Evolutionary conservation across 2,113 vertebrate genomes (phyloP).

Genomic region (Taxidea taxus): DNA sequence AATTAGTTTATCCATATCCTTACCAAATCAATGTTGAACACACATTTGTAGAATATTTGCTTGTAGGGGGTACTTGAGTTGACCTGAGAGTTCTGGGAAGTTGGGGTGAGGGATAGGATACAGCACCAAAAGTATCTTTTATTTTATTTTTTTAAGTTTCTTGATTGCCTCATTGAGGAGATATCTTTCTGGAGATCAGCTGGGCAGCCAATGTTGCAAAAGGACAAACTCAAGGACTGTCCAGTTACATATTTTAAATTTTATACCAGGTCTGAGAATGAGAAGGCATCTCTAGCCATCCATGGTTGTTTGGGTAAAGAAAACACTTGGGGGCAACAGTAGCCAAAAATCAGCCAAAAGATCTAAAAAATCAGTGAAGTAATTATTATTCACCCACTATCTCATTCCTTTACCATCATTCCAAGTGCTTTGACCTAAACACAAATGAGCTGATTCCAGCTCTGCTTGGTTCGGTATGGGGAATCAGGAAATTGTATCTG

Average conservation of each 20-base stretch:
- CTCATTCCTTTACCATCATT: neutral
- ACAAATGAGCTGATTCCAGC: neutral
- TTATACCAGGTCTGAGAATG: neutral
- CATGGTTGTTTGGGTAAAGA: neutral
- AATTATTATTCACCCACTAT: neutral
- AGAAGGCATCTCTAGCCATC: neutral
- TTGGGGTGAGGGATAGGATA: neutral
- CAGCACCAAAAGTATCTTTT: neutral
- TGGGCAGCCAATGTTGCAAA: neutral
- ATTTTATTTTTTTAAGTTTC: neutral
- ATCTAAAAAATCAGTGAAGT: neutral
- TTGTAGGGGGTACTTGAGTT: neutral
- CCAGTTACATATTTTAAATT: neutral
- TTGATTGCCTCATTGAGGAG: neutral
- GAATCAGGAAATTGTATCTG: neutral
- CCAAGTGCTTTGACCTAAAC: neutral
- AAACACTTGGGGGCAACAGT: neutral
- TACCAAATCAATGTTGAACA: neutral
- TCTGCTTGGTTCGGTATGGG: neutral
- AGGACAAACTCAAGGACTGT: neutral
- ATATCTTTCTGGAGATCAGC: neutral
- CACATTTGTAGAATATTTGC: neutral
- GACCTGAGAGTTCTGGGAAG: neutral
- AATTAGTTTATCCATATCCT: neutral
- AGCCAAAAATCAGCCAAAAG: neutral